Evolutionary conservation across 1,140 invertebrate genomes (phyloP).

Genomic region (Halictus rubicundus): DNA sequence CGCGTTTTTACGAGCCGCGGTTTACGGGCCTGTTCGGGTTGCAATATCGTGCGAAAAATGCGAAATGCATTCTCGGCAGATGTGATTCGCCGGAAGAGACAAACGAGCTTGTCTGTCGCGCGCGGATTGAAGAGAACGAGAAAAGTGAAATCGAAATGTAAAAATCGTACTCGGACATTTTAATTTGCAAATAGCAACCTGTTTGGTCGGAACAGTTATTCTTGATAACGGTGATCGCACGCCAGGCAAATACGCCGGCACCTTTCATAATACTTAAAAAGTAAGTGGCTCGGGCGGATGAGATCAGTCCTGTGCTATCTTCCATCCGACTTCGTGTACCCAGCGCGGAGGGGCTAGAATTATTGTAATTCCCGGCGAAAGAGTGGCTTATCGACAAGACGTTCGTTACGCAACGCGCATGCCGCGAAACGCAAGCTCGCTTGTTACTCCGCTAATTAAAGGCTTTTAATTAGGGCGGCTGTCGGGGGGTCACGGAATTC

Average conservation of each 20-base stretch:
- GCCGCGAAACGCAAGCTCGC: background rate
- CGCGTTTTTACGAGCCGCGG: background rate
- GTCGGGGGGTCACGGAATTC: slow-evolving; percentile 42
- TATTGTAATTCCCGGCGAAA: slow-evolving; percentile 1
- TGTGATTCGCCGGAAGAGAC: no score
- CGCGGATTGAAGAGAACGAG: no score
- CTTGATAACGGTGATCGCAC: background rate
- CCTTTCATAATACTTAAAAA: background rate
- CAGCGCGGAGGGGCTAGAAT: background rate
- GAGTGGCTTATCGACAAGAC: slow-evolving; percentile 32
- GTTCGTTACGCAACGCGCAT: slow-evolving; percentile 22
- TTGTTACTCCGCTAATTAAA: slow-evolving; percentile 57
- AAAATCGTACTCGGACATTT: no score
- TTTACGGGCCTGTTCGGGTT: no score
- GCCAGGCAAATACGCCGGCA: background rate
- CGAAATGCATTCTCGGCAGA: no score
- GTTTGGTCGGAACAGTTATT: background rate
- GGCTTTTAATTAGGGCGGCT: slow-evolving; percentile 42
- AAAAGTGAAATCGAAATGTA: no score
- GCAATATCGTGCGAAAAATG: no score
- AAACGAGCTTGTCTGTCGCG: no score
- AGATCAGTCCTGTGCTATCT: background rate
- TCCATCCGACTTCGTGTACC: no score
- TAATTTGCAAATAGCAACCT: no score
- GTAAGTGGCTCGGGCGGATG: background rate